Evolutionary conservation across 92 coral and sea anemone genomes (phyloP).

Genomic region (Epizoanthus rinbou): DNA sequence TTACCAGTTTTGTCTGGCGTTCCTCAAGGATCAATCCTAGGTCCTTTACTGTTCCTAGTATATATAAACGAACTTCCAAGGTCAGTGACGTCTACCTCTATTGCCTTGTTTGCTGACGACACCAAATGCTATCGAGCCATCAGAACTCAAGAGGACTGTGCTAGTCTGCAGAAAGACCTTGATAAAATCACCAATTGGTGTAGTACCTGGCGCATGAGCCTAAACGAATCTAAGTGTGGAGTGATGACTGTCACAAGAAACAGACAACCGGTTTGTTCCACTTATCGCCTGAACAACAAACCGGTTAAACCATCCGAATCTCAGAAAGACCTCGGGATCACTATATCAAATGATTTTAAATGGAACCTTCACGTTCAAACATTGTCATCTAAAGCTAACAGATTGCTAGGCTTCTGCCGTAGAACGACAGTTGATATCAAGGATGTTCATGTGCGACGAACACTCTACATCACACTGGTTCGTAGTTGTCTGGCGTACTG

Average conservation of each 20-base stretch:
- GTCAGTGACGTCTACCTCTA: constrained; percentile 20
- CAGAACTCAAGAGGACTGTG: constrained; percentile 9
- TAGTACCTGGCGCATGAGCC: background rate
- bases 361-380: background rate
- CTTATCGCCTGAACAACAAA: no score
- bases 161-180: constrained; percentile 19
- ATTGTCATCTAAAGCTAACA: background rate
- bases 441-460: background rate
- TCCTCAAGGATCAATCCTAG: constrained; percentile 41
- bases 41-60: constrained; percentile 17
- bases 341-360: background rate
- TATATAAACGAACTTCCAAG: no score
- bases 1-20: constrained; percentile 3
- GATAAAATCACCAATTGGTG: constrained; percentile 4
- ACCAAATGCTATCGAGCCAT: constrained; percentile 30
- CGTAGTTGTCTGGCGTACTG: constrained; percentile 27
- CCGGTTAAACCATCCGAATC: background rate
- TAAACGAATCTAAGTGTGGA: constrained; percentile 29
- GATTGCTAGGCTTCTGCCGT: constrained; percentile 2
- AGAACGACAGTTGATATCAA: background rate
- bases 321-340: constrained; percentile 38
- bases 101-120: constrained; percentile 22
- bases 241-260: background rate
- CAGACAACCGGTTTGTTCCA: no score
- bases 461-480: background rate